These are phyloP conservation scores for Exocentrus adspersus DNA, from an alignment of 2,888 invertebrate species.

Conservation along the genomic window DNA sequence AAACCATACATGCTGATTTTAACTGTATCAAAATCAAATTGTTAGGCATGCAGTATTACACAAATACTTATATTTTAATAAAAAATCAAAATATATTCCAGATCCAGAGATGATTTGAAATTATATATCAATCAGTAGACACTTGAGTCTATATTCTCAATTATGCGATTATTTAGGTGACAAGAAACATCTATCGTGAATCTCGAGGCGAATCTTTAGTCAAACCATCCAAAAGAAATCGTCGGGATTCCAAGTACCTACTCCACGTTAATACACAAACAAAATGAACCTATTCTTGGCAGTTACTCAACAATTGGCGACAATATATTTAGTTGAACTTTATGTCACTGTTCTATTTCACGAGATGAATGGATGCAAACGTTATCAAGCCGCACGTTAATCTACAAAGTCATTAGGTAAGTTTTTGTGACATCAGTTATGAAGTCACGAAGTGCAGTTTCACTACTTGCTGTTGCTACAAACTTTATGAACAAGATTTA, in stretches of 20 bases:
- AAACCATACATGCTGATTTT: too few relatives aligned
- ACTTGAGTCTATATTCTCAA: too few relatives aligned
- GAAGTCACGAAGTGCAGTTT: too few relatives aligned
- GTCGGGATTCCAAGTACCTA: neutral
- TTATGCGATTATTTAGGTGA: too few relatives aligned
- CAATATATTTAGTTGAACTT: conserved; percentile 27
- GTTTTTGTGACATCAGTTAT: neutral
- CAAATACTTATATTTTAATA: too few relatives aligned
- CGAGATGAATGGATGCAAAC: conserved; percentile 29
- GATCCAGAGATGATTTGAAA: too few relatives aligned
- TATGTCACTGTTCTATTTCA: conserved; percentile 30
- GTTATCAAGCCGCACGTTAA: conserved; percentile 26
- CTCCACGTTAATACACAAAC: neutral
- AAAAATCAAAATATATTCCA: too few relatives aligned
- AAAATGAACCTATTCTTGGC: conserved; percentile 18
- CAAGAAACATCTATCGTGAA: neutral
- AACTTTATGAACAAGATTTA: too few relatives aligned
- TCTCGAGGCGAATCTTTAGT: neutral
- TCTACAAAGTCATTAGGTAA: conserved; percentile 2
- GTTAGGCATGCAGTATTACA: too few relatives aligned
- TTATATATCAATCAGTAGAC: too few relatives aligned
- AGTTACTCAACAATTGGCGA: conserved; percentile 11
- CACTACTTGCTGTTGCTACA: too few relatives aligned
- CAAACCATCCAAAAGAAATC: neutral
- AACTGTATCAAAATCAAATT: too few relatives aligned